Conservation (phyloP, 2,888 invertebrate species). For the Steinernema scapterisci region DNA sequence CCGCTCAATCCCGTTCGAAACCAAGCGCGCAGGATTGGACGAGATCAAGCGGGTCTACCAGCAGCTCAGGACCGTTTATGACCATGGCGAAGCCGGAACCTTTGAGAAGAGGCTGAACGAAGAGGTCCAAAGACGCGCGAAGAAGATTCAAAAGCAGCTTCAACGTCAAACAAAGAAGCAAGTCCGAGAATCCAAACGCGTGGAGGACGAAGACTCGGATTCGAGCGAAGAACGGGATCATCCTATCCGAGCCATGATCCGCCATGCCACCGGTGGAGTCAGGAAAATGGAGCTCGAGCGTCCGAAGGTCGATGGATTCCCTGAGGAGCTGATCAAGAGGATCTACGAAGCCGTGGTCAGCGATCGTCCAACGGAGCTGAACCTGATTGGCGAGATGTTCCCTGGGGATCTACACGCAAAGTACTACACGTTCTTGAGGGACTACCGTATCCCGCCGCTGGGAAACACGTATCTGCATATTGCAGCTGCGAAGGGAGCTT, state of each 20-base stretch:
- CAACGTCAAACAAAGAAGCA: neutral
- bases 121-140: neutral
- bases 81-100: neutral
- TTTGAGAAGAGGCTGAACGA: neutral
- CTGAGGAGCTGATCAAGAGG: neutral
- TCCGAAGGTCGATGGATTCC: neutral
- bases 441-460: neutral
- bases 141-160: neutral
- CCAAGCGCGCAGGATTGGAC: neutral
- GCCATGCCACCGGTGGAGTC: neutral
- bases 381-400: neutral
- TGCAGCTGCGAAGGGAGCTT: neutral
- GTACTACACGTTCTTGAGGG: neutral
- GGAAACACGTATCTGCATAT: slow-evolving; percentile 5
- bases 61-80: neutral
- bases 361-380: neutral
- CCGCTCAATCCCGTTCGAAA: neutral
- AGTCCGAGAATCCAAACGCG: neutral
- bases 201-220: neutral
- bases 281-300: neutral
- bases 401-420: neutral
- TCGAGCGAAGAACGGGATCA: neutral
- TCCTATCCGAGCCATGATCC: neutral
- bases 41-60: neutral
- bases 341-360: neutral